These are phyloP conservation scores for Sarotherodon lohbergeri DNA, from an alignment of 2,113 vertebrate species.

Conservation along the genomic window DNA sequence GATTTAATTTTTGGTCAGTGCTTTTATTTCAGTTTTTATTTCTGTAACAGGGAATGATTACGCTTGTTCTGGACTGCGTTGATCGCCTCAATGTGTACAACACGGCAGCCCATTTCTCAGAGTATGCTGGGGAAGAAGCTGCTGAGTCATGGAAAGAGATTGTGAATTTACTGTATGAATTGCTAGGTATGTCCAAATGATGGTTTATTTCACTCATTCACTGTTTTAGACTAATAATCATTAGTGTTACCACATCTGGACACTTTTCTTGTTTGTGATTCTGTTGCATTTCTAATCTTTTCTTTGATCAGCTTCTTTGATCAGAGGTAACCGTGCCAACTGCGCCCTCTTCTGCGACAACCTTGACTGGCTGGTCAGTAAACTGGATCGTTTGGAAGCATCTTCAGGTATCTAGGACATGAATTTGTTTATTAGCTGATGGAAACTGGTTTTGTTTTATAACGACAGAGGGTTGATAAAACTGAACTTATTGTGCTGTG, in stretches of 20 bases:
- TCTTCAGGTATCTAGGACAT: conserved; percentile 79
- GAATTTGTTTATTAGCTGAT: background rate
- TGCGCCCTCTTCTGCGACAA: conserved; percentile 90
- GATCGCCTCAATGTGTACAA: conserved; percentile 89
- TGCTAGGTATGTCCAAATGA: conserved; percentile 75
- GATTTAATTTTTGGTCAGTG: background rate
- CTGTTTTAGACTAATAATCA: background rate
- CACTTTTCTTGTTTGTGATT: background rate
- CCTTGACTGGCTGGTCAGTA: conserved; percentile 92
- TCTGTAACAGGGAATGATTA: conserved; percentile 83
- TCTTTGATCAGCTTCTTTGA: conserved; percentile 78
- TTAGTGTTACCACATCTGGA: background rate
- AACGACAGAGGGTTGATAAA: background rate
- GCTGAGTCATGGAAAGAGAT: conserved; percentile 93
- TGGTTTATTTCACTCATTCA: background rate
- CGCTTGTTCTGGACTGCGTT: conserved; percentile 85
- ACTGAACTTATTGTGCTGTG: background rate
- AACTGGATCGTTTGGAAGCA: conserved; percentile 88
- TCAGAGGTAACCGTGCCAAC: conserved; percentile 87
- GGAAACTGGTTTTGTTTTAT: background rate
- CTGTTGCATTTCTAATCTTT: background rate
- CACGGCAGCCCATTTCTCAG: conserved; percentile 88
- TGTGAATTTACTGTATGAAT: conserved; percentile 86
- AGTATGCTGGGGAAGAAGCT: conserved; percentile 88
- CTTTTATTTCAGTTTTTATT: background rate